phyloP scores from a whole-genome alignment of 2,797 vertebrate genomes.

The Dicrostonyx torquatus region DNA sequence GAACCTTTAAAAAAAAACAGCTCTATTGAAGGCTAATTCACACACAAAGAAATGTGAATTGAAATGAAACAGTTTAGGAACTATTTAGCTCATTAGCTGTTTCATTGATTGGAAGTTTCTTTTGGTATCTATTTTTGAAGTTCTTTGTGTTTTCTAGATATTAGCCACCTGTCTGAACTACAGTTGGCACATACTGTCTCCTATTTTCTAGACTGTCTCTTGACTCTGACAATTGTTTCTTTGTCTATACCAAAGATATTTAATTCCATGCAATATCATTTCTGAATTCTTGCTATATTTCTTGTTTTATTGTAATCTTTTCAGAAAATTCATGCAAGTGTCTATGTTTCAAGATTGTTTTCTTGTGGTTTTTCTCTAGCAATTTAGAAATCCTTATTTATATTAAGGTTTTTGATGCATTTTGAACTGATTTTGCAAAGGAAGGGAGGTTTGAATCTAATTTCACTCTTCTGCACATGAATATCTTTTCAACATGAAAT shows the following conservation, averaged over 20 bases:
- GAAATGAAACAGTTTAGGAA: neutral
- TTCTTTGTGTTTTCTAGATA: neutral
- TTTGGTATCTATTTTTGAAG: neutral
- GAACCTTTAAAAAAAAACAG: neutral
- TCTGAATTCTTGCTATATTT: neutral
- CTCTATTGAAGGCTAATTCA: neutral
- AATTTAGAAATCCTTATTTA: neutral
- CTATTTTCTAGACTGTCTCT: neutral
- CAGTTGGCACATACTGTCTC: neutral
- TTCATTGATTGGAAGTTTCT: neutral
- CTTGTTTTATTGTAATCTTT: neutral
- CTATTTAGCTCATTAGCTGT: neutral
- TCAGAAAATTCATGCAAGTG: neutral
- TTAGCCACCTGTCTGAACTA: neutral
- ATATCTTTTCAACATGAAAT: neutral
- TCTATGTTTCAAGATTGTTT: neutral
- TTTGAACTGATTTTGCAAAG: neutral
- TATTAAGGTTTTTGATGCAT: neutral
- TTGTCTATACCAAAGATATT: neutral
- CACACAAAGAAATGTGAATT: neutral
- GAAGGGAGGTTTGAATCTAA: neutral
- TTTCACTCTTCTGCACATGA: neutral
- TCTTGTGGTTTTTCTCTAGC: neutral
- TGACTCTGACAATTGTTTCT: neutral
- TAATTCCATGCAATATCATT: neutral